A percentile compares a stretch with the other conserved stretches of the same genome.
Evolutionary conservation across 2,888 invertebrate species (phyloP).

Genomic region (Conus canariensis): DNA sequence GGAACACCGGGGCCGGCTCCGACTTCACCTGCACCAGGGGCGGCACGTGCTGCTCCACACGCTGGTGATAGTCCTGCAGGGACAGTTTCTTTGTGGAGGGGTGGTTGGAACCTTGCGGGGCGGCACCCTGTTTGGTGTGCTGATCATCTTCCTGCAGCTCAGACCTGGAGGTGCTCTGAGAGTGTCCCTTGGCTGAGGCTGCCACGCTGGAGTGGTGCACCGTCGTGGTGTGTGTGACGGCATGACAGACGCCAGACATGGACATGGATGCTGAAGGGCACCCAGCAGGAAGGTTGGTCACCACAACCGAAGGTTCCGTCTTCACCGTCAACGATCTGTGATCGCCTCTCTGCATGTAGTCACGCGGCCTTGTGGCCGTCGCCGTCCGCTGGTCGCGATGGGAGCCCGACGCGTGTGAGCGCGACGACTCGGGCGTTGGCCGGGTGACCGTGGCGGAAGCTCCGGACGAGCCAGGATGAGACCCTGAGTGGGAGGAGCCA

Average conservation of each 20-base stretch:
- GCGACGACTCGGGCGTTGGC: neutral
- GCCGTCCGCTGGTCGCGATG: neutral
- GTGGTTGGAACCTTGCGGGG: no score
- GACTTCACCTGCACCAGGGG: neutral
- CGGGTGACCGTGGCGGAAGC: neutral
- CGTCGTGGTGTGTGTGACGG: no score
- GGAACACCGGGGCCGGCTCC: neutral
- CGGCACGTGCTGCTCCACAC: neutral
- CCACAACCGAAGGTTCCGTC: no score
- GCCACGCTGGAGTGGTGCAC: no score
- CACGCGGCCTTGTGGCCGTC: neutral
- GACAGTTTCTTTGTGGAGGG: neutral
- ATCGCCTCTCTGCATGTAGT: neutral
- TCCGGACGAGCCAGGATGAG: neutral
- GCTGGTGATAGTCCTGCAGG: slow-evolving; percentile 26
- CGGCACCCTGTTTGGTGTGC: neutral
- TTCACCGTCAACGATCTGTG: no score
- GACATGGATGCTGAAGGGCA: neutral
- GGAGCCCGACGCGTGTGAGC: neutral
- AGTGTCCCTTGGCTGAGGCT: neutral
- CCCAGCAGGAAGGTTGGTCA: no score
- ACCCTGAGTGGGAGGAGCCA: no score
- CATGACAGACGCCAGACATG: no score
- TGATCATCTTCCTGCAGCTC: neutral
- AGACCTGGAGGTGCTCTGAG: neutral